These are phyloP conservation scores for Cenopis cana DNA, from an alignment of 2,888 invertebrate genomes.

Conservation along the genomic window DNA sequence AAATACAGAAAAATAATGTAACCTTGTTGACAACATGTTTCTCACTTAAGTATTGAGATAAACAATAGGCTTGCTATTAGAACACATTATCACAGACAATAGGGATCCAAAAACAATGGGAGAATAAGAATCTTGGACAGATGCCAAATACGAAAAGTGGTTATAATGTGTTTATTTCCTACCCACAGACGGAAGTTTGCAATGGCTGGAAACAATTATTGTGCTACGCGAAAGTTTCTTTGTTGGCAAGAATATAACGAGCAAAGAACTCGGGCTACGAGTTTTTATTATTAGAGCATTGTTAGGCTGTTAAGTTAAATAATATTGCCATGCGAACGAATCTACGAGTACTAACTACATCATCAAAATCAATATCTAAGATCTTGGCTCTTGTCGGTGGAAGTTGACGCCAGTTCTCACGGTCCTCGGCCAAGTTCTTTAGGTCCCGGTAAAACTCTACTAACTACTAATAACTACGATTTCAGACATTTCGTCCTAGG, in stretches of 20 bases:
- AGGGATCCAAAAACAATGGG: neutral
- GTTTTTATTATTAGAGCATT: neutral
- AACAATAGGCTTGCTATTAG: neutral
- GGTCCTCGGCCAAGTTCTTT: too few relatives aligned
- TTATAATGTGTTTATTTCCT: conserved; percentile 12
- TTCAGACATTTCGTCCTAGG: too few relatives aligned
- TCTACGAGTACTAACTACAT: too few relatives aligned
- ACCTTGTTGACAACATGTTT: neutral
- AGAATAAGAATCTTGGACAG: neutral
- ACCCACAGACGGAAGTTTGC: conserved; percentile 13
- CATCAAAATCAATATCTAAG: too few relatives aligned
- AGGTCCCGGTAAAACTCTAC: too few relatives aligned
- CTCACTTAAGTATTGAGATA: neutral
- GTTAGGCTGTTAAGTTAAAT: neutral
- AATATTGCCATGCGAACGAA: neutral
- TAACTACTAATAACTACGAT: too few relatives aligned
- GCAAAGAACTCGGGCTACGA: neutral
- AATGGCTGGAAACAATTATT: neutral
- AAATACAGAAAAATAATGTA: too few relatives aligned
- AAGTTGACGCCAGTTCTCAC: too few relatives aligned
- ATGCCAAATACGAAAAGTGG: conserved; percentile 3
- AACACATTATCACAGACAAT: conserved; percentile 14
- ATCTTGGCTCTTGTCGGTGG: too few relatives aligned
- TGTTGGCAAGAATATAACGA: neutral
- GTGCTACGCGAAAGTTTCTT: conserved; percentile 1